These are phyloP conservation scores for Melipona beecheii DNA, from an alignment of 2,888 invertebrate species.

Conservation along the genomic window DNA sequence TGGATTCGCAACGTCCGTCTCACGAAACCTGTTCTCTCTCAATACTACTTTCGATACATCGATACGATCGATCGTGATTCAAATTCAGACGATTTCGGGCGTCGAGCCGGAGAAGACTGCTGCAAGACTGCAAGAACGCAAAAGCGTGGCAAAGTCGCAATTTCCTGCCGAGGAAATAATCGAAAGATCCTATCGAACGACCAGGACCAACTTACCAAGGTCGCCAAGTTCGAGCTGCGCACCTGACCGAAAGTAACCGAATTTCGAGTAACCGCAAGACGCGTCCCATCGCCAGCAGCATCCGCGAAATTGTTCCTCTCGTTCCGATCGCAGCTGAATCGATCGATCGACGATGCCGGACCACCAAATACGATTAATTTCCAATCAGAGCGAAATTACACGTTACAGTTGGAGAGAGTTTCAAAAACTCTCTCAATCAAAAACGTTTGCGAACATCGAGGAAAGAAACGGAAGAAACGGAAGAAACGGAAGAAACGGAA, in stretches of 20 bases:
- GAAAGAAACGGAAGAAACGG: neutral
- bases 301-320: conserved; percentile 2
- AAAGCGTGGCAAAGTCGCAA: neutral
- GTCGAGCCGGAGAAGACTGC: no score
- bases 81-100: no score
- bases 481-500: no score
- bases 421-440: no score
- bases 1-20: neutral
- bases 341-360: neutral
- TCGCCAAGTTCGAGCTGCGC: conserved; percentile 3
- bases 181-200: conserved; percentile 10
- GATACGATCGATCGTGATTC: no score
- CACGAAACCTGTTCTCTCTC: no score
- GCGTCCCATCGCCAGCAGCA: neutral
- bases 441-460: no score
- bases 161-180: neutral
- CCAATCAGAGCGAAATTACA: neutral
- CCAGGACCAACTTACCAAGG: neutral
- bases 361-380: neutral
- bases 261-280: conserved; percentile 18
- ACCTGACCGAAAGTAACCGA: conserved; percentile 7
- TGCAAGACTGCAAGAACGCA: neutral
- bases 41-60: no score
- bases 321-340: neutral
- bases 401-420: no score